Conservation (phyloP, 2,113 vertebrate species). For the Eurypyga helias region DNA sequence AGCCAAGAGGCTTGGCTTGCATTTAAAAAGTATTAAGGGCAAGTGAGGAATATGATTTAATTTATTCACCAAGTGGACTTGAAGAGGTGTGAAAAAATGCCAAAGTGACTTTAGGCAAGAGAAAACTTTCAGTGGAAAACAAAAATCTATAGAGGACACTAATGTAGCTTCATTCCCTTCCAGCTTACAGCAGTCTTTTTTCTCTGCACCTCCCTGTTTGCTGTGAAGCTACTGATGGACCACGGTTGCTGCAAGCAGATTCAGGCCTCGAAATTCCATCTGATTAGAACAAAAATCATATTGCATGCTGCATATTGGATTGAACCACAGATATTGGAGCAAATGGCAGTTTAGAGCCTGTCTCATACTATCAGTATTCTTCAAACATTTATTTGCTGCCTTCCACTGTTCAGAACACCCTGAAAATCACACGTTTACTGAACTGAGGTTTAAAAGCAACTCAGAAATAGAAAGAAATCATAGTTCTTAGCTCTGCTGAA, state of each 20-base stretch:
- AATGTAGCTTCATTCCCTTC: not conserved
- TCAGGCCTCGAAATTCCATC: not conserved
- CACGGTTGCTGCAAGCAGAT: not conserved
- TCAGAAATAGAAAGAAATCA: not conserved
- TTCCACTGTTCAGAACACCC: slow-evolving; percentile 12
- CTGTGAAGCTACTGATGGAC: not conserved
- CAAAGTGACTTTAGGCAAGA: not conserved
- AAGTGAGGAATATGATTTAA: slow-evolving; percentile 28
- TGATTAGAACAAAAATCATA: not conserved
- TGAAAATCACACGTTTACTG: slow-evolving; percentile 24
- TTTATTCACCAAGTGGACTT: slow-evolving; percentile 16
- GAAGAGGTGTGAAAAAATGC: not conserved
- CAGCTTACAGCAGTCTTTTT: not conserved
- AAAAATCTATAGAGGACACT: not conserved
- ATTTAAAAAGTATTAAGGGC: slow-evolving; percentile 16
- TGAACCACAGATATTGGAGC: not conserved
- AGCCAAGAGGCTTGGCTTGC: slow-evolving; percentile 24
- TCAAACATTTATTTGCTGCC: not conserved
- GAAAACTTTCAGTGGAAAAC: not conserved
- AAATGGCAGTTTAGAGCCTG: not conserved
- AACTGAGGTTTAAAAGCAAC: slow-evolving; percentile 12
- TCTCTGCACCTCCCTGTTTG: not conserved
- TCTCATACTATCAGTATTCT: not conserved
- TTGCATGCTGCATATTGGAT: not conserved
- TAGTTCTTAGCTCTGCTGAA: not conserved